Conservation (phyloP, 2,113 vertebrate genomes). For the Siniperca chuatsi region DNA sequence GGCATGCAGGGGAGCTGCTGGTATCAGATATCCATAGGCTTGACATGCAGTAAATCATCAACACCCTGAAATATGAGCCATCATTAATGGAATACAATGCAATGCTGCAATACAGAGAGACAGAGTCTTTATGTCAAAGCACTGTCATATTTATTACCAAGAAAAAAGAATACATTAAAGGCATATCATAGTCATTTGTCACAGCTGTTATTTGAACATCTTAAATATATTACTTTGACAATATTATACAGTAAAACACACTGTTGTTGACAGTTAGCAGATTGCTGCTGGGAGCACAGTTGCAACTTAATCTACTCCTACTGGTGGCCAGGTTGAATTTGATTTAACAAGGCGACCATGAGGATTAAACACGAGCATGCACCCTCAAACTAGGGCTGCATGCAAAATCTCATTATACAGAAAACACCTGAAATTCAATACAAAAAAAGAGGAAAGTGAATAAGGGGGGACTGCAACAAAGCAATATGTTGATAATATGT, state of each 20-base stretch:
- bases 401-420: slow-evolving; percentile 88
- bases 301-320: slow-evolving; percentile 21
- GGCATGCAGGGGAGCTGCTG: slow-evolving; percentile 36
- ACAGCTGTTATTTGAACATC: slow-evolving; percentile 71
- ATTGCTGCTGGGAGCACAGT: slow-evolving; percentile 43
- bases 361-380: slow-evolving; percentile 87
- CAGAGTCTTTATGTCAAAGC: slow-evolving; percentile 69
- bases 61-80: slow-evolving; percentile 13
- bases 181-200: slow-evolving; percentile 73
- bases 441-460: slow-evolving; percentile 37
- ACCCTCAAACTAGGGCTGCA: slow-evolving; percentile 86
- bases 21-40: slow-evolving; percentile 33
- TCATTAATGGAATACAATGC: slow-evolving; percentile 22
- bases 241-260: slow-evolving; percentile 74
- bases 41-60: slow-evolving; percentile 48
- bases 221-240: slow-evolving; percentile 73
- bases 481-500: slow-evolving; percentile 34
- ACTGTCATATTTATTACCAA: slow-evolving; percentile 84
- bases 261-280: slow-evolving; percentile 63
- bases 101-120: slow-evolving; percentile 35
- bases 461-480: slow-evolving; percentile 20
- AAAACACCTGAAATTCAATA: slow-evolving; percentile 76
- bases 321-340: slow-evolving; percentile 38
- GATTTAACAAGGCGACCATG: slow-evolving; percentile 53
- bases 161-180: slow-evolving; percentile 75